A percentile compares a stretch with the other conserved stretches of the same genome.
These are phyloP conservation scores for Orientallactaga bullata DNA, from an alignment of 2,113 vertebrate species.

Conservation along the genomic window DNA sequence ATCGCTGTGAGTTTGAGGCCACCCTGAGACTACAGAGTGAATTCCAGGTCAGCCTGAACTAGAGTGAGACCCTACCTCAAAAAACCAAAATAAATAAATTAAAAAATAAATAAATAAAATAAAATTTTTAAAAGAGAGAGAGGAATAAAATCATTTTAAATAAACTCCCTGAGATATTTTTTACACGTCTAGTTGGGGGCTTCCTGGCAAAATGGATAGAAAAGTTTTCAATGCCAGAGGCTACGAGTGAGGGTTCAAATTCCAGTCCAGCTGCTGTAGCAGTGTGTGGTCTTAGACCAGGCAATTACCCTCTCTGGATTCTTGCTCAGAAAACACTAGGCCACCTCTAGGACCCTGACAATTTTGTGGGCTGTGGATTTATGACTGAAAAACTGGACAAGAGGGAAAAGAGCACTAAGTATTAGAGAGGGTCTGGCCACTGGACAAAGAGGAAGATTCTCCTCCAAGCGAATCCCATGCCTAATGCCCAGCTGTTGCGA, in stretches of 20 bases:
- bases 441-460: background rate
- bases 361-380: background rate
- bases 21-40: no score
- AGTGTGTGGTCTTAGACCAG: background rate
- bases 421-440: background rate
- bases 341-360: background rate
- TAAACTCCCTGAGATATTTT: constrained; percentile 41
- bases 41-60: no score
- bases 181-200: background rate
- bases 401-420: background rate
- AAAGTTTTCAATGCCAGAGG: background rate
- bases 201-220: constrained; percentile 50
- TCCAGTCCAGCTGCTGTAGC: background rate
- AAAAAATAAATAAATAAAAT: no score
- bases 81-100: no score
- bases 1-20: no score
- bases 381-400: background rate
- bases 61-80: no score
- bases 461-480: background rate
- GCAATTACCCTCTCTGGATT: background rate
- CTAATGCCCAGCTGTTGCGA: background rate
- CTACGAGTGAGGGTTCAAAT: background rate
- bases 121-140: background rate
- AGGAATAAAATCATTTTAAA: constrained; percentile 62
- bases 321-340: background rate